Percentiles rank a stretch among this genome's conserved stretches.
These are phyloP conservation scores for Acholoe squamosa DNA, from an alignment of 2,888 invertebrate species.

Conservation along the genomic window DNA sequence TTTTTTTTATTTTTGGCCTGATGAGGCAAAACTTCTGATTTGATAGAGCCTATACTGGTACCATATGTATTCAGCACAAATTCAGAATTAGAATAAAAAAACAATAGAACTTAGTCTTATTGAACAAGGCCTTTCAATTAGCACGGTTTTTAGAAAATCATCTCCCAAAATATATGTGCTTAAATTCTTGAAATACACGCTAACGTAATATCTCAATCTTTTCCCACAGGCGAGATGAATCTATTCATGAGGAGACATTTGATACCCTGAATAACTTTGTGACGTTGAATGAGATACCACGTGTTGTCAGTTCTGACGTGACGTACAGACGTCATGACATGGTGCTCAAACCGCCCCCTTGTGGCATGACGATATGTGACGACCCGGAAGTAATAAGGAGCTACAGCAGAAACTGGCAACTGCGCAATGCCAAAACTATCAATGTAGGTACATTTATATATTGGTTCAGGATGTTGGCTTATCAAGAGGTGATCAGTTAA, in stretches of 20 bases:
- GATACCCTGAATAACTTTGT: not conserved
- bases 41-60: too few species aligned
- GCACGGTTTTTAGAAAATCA: too few species aligned
- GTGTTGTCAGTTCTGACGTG: slow-evolving; percentile 21
- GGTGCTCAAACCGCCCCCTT: slow-evolving; percentile 74
- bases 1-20: too few species aligned
- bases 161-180: too few species aligned
- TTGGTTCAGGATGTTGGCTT: not conserved
- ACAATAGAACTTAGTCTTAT: too few species aligned
- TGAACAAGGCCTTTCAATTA: too few species aligned
- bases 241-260: not conserved
- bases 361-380: slow-evolving; percentile 80
- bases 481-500: too few species aligned
- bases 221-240: not conserved
- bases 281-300: not conserved
- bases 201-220: not conserved
- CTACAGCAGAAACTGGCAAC: slow-evolving; percentile 71
- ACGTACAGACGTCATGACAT: slow-evolving; percentile 68
- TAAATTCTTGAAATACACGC: too few species aligned
- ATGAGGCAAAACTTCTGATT: too few species aligned
- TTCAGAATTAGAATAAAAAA: too few species aligned
- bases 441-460: slow-evolving; percentile 60
- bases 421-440: slow-evolving; percentile 73
- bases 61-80: too few species aligned
- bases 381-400: slow-evolving; percentile 76